Evolutionary conservation across 2,888 invertebrate species (phyloP), one percentile per base, ranked within the genome.

Genomic region (Encarsia formosa): DNA sequence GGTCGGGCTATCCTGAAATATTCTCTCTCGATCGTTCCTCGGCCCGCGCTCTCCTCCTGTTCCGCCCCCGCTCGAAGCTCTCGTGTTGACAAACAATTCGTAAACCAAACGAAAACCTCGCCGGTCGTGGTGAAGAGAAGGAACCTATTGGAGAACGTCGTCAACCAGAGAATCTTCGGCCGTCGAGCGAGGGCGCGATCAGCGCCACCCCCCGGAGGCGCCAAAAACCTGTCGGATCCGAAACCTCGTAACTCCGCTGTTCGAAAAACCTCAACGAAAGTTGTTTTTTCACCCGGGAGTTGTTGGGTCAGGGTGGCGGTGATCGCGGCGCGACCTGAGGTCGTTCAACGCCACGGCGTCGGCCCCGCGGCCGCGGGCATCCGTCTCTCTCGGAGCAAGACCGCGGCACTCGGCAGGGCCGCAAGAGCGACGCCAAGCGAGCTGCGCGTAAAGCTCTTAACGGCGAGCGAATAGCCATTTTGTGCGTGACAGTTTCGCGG

Each of bases 391-490:
- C 23, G 22, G 8, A 29, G 29, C 29, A 9, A 13, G 13, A 13
- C 13, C 13, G 29, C 29, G 8, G 8, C 29, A 29, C 8, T 8
- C 29, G 8, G 8, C 8, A 29, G 16, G 34, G 34, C 34, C 5
- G 34, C 26, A 13, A 5, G 34, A 63, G 65, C 79, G 81, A 70
- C 70, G 63, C 79, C 74, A 63, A 75, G 66, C 76, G 75, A 79
- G 69, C 61, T 68, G 67, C 73, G 75, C 73, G 65, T 67, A 61
- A 71, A 78, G 80, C 76, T 78, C 76, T 68, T 69, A 69, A 70
- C 71, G 76, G 77, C 79, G 77, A 79, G 77, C 79, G 77, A 79
- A 79, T 79, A 80, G 81, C 81, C 81, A 81, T 81, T 78, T 81
- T 81, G 75, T 81, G 80, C 76, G 79, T 81, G 81, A 79, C 80